Conservation (phyloP, 2,888 invertebrate genomes). For the Monopis laevigella region DNA sequence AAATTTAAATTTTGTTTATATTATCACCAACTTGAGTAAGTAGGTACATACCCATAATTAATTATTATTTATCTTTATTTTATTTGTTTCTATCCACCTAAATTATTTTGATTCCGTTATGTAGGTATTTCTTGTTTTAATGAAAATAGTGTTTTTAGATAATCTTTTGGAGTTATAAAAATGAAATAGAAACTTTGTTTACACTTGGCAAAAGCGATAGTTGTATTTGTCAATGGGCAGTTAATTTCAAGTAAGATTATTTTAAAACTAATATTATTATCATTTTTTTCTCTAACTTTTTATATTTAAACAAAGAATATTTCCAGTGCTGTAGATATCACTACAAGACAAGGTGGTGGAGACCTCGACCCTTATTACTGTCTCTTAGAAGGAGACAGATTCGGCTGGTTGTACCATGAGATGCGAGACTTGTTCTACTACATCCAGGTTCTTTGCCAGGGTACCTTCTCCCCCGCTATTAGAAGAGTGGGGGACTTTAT, state of each 20-base stretch:
- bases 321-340: constrained; percentile 55
- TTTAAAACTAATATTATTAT: background rate
- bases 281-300: background rate
- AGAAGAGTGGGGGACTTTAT: constrained; percentile 70
- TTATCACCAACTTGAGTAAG: too few relatives aligned
- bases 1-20: background rate
- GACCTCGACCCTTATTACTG: constrained; percentile 76
- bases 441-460: constrained; percentile 76
- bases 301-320: background rate
- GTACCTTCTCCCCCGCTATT: constrained; percentile 71
- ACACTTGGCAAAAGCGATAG: constrained; percentile 45
- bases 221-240: constrained; percentile 44
- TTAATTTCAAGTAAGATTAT: constrained; percentile 44
- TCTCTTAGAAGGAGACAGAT: constrained; percentile 73
- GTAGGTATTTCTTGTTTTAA: too few relatives aligned
- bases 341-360: constrained; percentile 59
- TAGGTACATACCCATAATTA: too few relatives aligned
- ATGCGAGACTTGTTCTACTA: constrained; percentile 81
- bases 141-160: constrained; percentile 23
- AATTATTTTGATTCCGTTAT: too few relatives aligned
- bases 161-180: constrained; percentile 36
- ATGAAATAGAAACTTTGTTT: constrained; percentile 39
- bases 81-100: too few relatives aligned
- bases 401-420: constrained; percentile 77
- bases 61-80: too few relatives aligned